Conservation (phyloP, 2,888 invertebrate species). For the Lepas anatifera region DNA sequence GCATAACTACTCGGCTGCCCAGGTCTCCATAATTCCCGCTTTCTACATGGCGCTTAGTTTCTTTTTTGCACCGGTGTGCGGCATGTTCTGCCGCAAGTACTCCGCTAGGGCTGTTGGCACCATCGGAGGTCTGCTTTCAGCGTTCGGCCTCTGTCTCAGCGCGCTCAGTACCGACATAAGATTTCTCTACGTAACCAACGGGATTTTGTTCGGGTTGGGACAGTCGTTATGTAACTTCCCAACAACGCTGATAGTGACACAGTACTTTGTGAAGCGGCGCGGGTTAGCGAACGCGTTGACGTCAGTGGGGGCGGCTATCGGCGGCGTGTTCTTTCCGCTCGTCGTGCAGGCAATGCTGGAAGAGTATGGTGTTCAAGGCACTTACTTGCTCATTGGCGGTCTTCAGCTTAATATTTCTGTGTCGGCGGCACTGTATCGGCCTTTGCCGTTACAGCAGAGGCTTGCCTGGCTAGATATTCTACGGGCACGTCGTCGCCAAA, state of each 20-base stretch:
- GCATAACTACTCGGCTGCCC: neutral
- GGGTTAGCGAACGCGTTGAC: neutral
- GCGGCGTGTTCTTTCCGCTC: conserved; percentile 81
- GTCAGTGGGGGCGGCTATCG: conserved; percentile 79
- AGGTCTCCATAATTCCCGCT: neutral
- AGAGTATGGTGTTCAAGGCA: neutral
- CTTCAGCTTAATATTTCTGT: neutral
- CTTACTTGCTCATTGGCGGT: neutral
- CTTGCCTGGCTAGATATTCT: neutral
- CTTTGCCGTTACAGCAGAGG: neutral
- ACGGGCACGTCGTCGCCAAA: neutral
- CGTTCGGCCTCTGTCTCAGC: neutral
- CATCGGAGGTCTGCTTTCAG: neutral
- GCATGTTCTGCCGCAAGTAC: neutral
- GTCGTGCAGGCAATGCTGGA: conserved; percentile 66
- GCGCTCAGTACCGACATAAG: neutral
- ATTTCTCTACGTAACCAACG: neutral
- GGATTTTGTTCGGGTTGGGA: neutral
- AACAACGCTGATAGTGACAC: neutral
- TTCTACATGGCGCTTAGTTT: neutral
- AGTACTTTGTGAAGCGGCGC: neutral
- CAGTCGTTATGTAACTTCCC: neutral
- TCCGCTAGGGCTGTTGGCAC: neutral
- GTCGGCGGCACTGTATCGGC: neutral
- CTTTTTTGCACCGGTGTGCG: neutral